Base-by-base conservation (phyloP, 2,888 invertebrate species). In the Chironomus riparius region DNA sequence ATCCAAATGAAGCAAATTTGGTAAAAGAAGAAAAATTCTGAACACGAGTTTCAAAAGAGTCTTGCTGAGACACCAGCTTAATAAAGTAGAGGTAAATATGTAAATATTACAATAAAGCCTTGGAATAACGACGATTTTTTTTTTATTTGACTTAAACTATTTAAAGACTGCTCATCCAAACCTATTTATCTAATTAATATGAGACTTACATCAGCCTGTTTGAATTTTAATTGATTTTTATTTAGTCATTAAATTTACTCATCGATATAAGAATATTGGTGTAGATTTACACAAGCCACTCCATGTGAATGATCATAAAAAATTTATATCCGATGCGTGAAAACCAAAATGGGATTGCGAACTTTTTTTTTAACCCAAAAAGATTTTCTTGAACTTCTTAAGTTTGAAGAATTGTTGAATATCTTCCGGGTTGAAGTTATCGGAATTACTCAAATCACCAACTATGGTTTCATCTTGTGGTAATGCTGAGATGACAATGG, bases 401-500 rank as follows among this genome's bases (percentile, higher is more conserved):
- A 74, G 12, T 48, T 74, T 74, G 48, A 74, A 74, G 13, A 70
- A 50, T 13, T 74, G 47, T 68, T 74, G 74, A 18, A 24, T 2
- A 22, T 74, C 74, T 74, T 74, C 74, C 68, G 74, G 74, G 62
- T 74, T 65, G 47, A 28, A 68, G 47, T 68, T 47, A 48, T 74
- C 74, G 13, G 47, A 15, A 65, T 10, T 38, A 38, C 38, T 24
- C 7, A 18, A 47, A 0, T 74, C 74, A 4, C 74, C 74, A 47
- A 68, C 47, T 22, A 74, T 48, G 13, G 74, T 13, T 12, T 74
- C 74, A 62, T 65, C 74, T 6, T 61, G 28, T 3, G 22, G 24
- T 3, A 62, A 68, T 24, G 28, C 12, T 22, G 74, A 62, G 38
- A 50, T 13, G 5, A 22, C 68, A 21, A 65, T 38, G 18, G 61